Percentiles rank a stretch among this genome's conserved stretches.
Evolutionary conservation across 2,113 vertebrate genomes (phyloP).

Genomic region (Rhynchopsitta pachyrhyncha): DNA sequence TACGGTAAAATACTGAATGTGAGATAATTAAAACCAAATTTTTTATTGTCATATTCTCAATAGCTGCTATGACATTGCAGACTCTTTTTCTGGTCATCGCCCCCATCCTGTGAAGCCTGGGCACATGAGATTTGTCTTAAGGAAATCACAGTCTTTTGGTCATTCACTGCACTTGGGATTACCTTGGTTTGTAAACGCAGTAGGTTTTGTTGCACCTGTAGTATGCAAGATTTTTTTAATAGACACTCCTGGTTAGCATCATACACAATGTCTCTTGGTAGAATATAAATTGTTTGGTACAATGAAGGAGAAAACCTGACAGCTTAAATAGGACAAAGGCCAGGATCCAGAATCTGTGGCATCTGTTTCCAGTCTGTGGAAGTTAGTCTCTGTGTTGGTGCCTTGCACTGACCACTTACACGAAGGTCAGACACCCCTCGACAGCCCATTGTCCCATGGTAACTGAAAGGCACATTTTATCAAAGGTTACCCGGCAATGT

Average conservation of each 20-base stretch:
- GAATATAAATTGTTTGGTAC: neutral
- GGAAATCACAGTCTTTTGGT: neutral
- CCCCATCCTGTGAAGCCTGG: neutral
- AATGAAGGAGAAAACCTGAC: neutral
- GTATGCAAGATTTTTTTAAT: neutral
- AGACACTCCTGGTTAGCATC: neutral
- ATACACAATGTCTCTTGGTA: neutral
- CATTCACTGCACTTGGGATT: neutral
- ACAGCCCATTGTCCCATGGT: rapidly evolving
- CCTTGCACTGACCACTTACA: neutral
- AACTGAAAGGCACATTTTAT: neutral
- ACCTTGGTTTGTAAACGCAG: neutral
- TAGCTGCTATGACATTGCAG: neutral
- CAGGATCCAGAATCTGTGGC: neutral
- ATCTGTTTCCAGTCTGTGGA: neutral
- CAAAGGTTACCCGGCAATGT: neutral
- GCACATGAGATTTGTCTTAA: neutral
- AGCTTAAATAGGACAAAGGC: neutral
- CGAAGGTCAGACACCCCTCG: neutral
- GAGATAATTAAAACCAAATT: neutral
- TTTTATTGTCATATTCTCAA: neutral
- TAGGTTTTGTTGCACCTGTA: neutral
- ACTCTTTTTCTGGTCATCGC: neutral
- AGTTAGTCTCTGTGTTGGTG: neutral
- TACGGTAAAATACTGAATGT: conserved; percentile 42